A percentile compares a stretch with the other conserved stretches of the same genome.
These are phyloP conservation scores for Zoanthus sociatus DNA, from an alignment of 92 coral and sea anemone species.

Conservation along the genomic window DNA sequence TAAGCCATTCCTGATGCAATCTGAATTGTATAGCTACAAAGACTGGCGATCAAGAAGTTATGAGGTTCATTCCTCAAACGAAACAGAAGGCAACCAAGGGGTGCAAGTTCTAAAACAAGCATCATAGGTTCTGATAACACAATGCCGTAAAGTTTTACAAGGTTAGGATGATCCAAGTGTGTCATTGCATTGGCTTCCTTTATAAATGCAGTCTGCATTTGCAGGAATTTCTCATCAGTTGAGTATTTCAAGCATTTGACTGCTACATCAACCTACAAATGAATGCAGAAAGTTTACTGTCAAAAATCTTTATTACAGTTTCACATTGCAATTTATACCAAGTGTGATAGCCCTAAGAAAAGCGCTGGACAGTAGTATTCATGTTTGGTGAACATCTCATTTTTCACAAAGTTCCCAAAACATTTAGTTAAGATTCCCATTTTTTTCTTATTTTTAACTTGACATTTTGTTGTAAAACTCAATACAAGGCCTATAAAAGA, in stretches of 20 bases:
- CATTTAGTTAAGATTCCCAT: too few species aligned
- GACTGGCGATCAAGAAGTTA: conserved; percentile 73
- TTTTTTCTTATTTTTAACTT: too few species aligned
- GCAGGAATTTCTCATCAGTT: conserved; percentile 75
- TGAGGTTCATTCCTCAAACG: conserved; percentile 79
- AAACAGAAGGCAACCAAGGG: conserved; percentile 84
- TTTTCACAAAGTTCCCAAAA: too few species aligned
- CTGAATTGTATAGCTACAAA: conserved; percentile 90
- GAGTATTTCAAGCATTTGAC: conserved; percentile 90
- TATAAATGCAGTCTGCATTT: conserved; percentile 88
- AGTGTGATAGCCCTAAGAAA: too few species aligned
- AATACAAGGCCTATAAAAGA: too few species aligned
- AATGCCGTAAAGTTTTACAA: conserved; percentile 87
- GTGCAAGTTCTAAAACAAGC: conserved; percentile 91
- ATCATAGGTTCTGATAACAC: conserved; percentile 87
- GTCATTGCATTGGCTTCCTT: conserved; percentile 99
- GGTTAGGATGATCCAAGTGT: conserved; percentile 87
- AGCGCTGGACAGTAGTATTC: too few species aligned
- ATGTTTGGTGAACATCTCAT: too few species aligned
- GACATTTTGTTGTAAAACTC: too few species aligned
- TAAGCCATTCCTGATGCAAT: conserved; percentile 98
- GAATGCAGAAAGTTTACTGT: not conserved
- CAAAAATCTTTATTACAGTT: not conserved
- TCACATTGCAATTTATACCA: too few species aligned
- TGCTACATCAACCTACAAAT: conserved; percentile 85